These are phyloP conservation scores for Rhinella marina DNA, from an alignment of 2,797 vertebrate species.

Conservation along the genomic window DNA sequence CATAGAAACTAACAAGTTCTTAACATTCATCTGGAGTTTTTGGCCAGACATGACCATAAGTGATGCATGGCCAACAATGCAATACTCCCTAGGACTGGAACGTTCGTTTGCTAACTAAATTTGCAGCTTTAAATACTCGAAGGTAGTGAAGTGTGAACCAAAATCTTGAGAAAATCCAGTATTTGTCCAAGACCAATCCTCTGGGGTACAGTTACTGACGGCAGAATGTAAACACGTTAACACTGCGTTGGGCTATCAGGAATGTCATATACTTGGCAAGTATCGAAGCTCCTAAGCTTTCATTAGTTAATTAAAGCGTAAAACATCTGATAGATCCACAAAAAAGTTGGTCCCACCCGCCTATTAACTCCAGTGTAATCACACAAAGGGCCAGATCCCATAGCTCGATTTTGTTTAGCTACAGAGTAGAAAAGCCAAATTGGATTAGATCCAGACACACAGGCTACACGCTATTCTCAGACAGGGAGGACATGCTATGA, in stretches of 20 bases:
- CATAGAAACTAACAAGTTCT: neutral
- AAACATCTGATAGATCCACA: neutral
- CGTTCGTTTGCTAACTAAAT: neutral
- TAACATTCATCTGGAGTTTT: neutral
- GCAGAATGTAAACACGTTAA: constrained; percentile 33
- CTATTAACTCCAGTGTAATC: neutral
- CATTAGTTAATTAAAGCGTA: neutral
- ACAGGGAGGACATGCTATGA: neutral
- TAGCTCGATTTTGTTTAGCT: neutral
- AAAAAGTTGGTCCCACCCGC: neutral
- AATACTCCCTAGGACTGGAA: neutral
- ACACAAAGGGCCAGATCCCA: neutral
- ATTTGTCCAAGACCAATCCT: constrained; percentile 15
- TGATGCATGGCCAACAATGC: too few relatives aligned
- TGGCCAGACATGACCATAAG: neutral
- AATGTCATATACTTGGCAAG: neutral
- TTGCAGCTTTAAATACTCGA: constrained; percentile 10
- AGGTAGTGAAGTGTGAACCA: neutral
- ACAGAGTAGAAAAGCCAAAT: neutral
- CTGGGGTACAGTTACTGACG: neutral
- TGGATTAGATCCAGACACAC: neutral
- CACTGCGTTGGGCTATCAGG: neutral
- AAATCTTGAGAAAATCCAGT: neutral
- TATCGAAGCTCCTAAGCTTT: neutral
- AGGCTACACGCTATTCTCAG: neutral